Base-by-base conservation (phyloP, 2,888 invertebrate species). In the Cinara cedri region DNA sequence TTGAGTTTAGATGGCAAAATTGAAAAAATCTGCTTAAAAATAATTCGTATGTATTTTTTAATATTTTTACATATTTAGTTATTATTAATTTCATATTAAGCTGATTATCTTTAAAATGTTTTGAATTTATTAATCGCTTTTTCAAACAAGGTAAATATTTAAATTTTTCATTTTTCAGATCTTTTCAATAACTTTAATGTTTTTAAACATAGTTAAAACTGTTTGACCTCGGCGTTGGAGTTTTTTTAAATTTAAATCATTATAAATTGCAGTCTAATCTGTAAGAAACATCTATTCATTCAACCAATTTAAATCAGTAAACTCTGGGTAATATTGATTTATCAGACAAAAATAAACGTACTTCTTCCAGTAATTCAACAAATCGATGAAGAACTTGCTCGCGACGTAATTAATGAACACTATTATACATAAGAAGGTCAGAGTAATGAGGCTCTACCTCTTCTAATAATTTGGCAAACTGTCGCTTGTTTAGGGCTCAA, bases 381-480 rank as follows among this genome's bases (percentile, higher is more conserved):
- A 65, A 65, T 65, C 44, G 65, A 65, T 44, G 68, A 51, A 68
- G 68, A 66, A 66, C 42, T 63, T 63, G 42, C n/a, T 42, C 63
- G 42, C 63, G 63, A 42, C 63, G 34, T 42, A 65, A 65, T 24
- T 51, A 68, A 51, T 51, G 51, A 68, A 68, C 51, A 44, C 65
- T 65, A 9, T 65, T 65, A 65, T 65, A 65, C 65, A 65, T 65
- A 16, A 44, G 9, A 65, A 49, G 68, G 51, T 26, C 26, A 68
- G 66, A 2, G 24, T 66, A n/a, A n/a, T n/a, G n/a, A n/a, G 44
- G 10, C 44, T 44, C 44, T 6, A 44, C 44, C 44, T 44, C 44
- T 44, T 44, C 44, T 44, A 44, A 44, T 44, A 44, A 44, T 44
- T 44, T 44, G 44, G 44, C 44, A 44, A 44, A 44, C 44, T 44